Percentiles rank a stretch among this genome's conserved stretches.
These are phyloP conservation scores for Hyperopisus bebe DNA, from an alignment of 2,113 vertebrate genomes.

Conservation along the genomic window DNA sequence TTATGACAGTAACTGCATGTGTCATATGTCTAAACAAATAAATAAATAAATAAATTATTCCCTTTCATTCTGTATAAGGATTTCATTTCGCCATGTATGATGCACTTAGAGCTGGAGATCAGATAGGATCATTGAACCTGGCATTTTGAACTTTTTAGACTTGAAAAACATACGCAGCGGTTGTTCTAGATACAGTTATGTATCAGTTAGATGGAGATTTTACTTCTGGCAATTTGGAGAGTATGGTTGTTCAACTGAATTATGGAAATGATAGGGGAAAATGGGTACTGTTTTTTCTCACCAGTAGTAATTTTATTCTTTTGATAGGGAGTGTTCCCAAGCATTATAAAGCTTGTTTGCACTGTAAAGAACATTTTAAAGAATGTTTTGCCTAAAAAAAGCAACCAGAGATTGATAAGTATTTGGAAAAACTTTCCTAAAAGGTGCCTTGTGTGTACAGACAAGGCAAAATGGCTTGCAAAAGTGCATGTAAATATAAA, in stretches of 20 bases:
- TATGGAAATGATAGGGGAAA: neutral
- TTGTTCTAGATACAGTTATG: neutral
- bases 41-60: neutral
- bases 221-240: neutral
- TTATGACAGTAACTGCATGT: neutral
- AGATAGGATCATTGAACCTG: neutral
- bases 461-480: neutral
- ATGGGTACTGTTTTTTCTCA: neutral
- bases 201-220: neutral
- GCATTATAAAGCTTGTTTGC: conserved; percentile 50
- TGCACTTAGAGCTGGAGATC: neutral
- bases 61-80: neutral
- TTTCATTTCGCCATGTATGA: neutral
- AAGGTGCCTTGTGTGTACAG: conserved; percentile 6
- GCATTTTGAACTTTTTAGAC: neutral
- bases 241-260: neutral
- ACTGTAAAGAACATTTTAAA: conserved; percentile 38
- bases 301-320: conserved; percentile 49
- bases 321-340: conserved; percentile 59
- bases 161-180: neutral
- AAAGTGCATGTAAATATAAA: conserved; percentile 34
- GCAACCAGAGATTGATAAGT: conserved; percentile 48
- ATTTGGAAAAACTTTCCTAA: conserved; percentile 33
- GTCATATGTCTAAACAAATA: neutral
- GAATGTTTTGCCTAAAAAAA: conserved; percentile 50